Evolutionary conservation across 2,113 vertebrate species (phyloP).

Genomic region (Catharus minimus): DNA sequence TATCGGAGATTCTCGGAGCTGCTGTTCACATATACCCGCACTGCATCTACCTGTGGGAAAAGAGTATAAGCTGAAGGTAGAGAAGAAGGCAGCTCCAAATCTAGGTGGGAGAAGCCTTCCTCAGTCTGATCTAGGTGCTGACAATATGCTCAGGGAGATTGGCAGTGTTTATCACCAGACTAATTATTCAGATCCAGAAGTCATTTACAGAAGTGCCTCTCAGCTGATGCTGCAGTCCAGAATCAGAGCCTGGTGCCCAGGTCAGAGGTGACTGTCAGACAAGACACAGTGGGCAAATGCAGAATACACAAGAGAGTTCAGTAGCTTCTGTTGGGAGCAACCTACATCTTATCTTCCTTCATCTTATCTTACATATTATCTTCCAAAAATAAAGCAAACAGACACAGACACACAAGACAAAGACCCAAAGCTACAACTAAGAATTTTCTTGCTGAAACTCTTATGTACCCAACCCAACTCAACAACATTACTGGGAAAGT

Average conservation of each 20-base stretch:
- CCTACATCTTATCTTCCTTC: background rate
- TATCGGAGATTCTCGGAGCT: conserved; percentile 75
- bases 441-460: background rate
- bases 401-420: background rate
- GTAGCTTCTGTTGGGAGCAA: background rate
- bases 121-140: background rate
- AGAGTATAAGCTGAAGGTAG: background rate
- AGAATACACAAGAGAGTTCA: background rate
- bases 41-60: conserved; percentile 69
- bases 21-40: conserved; percentile 77
- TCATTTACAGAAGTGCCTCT: background rate
- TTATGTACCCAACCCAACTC: background rate
- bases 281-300: background rate
- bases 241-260: background rate
- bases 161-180: background rate
- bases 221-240: background rate
- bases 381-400: background rate
- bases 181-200: background rate
- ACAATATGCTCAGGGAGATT: background rate
- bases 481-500: background rate
- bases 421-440: background rate
- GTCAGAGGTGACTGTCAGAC: background rate
- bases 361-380: background rate
- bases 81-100: background rate
- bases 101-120: background rate